These are phyloP conservation scores for Diadegma fenestrale DNA, from an alignment of 2,888 invertebrate species.

Conservation along the genomic window DNA sequence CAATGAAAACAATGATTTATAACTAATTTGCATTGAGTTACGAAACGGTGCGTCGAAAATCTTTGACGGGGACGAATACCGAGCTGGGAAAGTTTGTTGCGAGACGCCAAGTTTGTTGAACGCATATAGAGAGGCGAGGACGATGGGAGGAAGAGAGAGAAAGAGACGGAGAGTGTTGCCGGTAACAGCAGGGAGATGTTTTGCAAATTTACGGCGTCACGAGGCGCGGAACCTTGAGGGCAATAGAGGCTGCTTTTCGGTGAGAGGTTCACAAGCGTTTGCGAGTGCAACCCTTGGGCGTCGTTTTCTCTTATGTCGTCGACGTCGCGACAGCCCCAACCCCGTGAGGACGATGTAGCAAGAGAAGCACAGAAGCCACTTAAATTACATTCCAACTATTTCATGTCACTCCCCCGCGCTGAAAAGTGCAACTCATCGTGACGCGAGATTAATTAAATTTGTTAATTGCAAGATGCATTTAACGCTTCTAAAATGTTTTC, in stretches of 20 bases:
- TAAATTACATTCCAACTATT: constrained; percentile 81
- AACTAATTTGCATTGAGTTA: not conserved
- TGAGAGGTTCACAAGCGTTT: constrained; percentile 65
- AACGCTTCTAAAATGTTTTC: constrained; percentile 68
- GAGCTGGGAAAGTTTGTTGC: constrained; percentile 34
- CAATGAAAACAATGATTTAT: not conserved
- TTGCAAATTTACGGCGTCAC: constrained; percentile 55
- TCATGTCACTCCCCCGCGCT: constrained; percentile 77
- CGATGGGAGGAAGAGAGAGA: not conserved
- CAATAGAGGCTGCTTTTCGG: constrained; percentile 50
- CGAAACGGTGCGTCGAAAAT: constrained; percentile 13
- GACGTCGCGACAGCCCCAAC: constrained; percentile 45
- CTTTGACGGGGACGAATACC: constrained; percentile 35
- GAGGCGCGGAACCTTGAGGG: constrained; percentile 50
- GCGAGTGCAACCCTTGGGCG: constrained; percentile 61
- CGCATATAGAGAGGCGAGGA: constrained; percentile 17
- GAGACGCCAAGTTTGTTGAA: constrained; percentile 34
- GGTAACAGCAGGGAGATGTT: not conserved
- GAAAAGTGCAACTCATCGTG: constrained; percentile 72
- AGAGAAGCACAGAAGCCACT: constrained; percentile 72
- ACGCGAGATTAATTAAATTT: constrained; percentile 82
- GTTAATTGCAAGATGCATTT: constrained; percentile 84
- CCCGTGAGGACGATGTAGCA: constrained; percentile 35
- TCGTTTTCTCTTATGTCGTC: constrained; percentile 48
- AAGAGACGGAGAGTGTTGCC: constrained; percentile 11